Evolutionary conservation across 2,888 invertebrate genomes (phyloP), one percentile per base, ranked within the genome.

Genomic region (Dugesia japonica): DNA sequence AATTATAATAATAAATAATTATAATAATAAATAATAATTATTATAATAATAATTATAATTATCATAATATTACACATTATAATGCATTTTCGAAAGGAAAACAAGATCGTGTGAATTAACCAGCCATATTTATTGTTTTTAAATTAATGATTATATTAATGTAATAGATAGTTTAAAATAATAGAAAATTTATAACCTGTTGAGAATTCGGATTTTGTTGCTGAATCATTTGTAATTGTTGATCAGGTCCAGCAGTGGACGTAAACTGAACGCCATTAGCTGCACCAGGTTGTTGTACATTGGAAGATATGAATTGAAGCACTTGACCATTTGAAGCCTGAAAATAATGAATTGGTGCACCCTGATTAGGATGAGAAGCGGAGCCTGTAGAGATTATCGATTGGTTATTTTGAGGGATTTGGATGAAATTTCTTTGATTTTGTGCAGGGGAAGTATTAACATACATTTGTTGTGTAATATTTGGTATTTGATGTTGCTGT

Each of bases 401-500:
- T 38, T 38, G 38, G 17, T 17, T 17, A 38, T 38, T 38, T 38
- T 38, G 38, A 38, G 38, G 38, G 17, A 38, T 38, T 38, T 38
- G 38, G 9, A 38, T 38, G 38, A 38, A 38, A 17, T 38, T 38
- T 38, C 38, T 38, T 38, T 38, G 38, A 17, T 38, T 38, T 38
- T 38, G 71, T 9, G n/a, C 31, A 15, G 27, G 23, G 15, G 26
- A n/a, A 9, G 27, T 27, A 9, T 31, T 33, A 0, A 78, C 80
- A 71, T 20, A 71, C 23, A 26, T 71, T 26, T 26, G 71, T 26
- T 26, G 26, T 9, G 9, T 38, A 17, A 38, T 9, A 38, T 38
- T 38, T 0, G 81, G 81, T 42, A 13, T 9, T 38, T 38, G 81
- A 80, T 71, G 82, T 82, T 77, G 42, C 80, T 79, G 81, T 80